These are phyloP conservation scores for Dione juno DNA, from an alignment of 2,888 invertebrate species.

Conservation along the genomic window DNA sequence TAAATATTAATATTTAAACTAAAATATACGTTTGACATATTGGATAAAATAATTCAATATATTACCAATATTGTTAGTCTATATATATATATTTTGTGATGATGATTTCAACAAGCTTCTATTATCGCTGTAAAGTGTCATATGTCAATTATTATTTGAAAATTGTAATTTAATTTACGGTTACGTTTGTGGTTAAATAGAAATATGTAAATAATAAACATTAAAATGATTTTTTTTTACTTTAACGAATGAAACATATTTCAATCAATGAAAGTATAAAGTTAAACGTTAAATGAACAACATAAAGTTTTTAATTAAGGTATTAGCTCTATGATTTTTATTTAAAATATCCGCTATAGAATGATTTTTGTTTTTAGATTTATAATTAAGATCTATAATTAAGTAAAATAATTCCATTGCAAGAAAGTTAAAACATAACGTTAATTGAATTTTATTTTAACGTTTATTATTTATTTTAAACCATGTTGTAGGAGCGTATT, in stretches of 20 bases:
- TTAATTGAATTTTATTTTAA: neutral
- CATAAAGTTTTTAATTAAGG: too few species aligned
- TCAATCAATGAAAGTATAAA: too few species aligned
- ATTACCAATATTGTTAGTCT: neutral
- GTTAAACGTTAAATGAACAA: too few species aligned
- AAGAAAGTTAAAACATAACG: neutral
- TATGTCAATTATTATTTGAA: neutral
- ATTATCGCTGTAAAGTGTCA: neutral
- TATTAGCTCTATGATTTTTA: too few species aligned
- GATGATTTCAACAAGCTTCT: neutral
- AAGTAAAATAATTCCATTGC: too few species aligned
- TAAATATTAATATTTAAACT: neutral
- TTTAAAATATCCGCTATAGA: too few species aligned
- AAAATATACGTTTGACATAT: neutral
- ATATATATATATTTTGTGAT: neutral
- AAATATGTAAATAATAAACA: too few species aligned
- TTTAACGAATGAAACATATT: too few species aligned
- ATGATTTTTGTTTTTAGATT: too few species aligned
- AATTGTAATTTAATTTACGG: conserved; percentile 1
- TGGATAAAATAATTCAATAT: neutral
- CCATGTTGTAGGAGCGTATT: neutral
- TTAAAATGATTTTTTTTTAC: too few species aligned
- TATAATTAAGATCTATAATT: too few species aligned
- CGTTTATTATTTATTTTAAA: neutral
- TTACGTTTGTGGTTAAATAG: too few species aligned